Evolutionary conservation across 2,797 vertebrate genomes (phyloP).

Genomic region (Antrozous pallidus): DNA sequence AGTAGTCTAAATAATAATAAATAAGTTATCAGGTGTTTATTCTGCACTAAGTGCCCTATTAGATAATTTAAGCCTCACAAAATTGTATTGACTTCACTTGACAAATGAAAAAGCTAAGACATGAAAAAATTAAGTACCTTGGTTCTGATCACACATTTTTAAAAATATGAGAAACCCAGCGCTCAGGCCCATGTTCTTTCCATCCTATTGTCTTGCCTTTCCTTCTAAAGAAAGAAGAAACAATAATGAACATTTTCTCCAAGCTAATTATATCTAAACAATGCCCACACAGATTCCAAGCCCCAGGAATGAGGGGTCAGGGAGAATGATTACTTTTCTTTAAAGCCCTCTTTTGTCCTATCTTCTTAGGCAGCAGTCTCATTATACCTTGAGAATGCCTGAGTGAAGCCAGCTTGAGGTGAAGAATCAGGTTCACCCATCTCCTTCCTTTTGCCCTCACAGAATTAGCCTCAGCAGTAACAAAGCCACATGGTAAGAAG

Average conservation of each 20-base stretch:
- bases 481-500: neutral
- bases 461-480: neutral
- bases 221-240: neutral
- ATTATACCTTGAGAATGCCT: constrained; percentile 43
- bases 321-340: constrained; percentile 3
- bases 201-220: neutral
- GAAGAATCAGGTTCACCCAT: neutral
- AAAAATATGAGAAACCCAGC: neutral
- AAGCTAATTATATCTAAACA: neutral
- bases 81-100: neutral
- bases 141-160: neutral
- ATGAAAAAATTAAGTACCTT: neutral
- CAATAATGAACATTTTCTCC: neutral
- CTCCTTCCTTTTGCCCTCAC: neutral
- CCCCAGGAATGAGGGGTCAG: neutral
- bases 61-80: neutral
- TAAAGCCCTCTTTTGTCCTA: constrained; percentile 10
- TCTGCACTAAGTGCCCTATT: neutral
- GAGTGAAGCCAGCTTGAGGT: neutral
- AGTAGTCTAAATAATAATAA: neutral
- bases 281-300: neutral
- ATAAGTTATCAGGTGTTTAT: neutral
- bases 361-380: neutral
- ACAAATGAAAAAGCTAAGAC: neutral
- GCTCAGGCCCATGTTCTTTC: neutral